Base-by-base conservation (phyloP, 2,797 vertebrate genomes). In the Molossus molossus region DNA sequence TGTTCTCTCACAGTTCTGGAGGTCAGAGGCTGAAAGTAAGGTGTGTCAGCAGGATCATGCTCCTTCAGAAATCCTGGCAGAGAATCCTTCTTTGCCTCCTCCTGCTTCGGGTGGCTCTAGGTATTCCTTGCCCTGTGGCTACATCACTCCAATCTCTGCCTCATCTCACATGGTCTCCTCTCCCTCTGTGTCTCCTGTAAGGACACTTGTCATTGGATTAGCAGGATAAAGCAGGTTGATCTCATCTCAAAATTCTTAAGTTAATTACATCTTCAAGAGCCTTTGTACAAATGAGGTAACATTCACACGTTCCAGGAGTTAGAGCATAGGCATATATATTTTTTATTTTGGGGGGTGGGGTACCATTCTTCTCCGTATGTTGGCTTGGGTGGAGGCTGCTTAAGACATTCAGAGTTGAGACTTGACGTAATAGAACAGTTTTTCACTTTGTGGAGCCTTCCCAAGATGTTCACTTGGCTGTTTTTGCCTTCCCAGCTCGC, bases 1-100 rank as follows among this genome's bases (percentile, higher is more conserved):
- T 81, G 5, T 80, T 90, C 27, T 84, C 21, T 96, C 21, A 82
- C 3, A 37, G 9, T 20, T 96, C 53, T 85, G 14, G 33, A 83
- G 58, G 33, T 12, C 23, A 58, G 21, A 67, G n/a, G 69, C n/a
- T 79, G 14, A 77, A 50, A 40, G 82, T 6, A 53, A 72, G 11
- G 3, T 69, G 12, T 57, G 29, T 55, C 17, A 1, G 21, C 21
- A 48, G 23, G 18, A 40, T 6, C 20, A 2, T 4, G 7, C 9
- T 58, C 2, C 48, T 23, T 75, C 40, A 29, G 20, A 72, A 87
- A 21, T 2, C 27, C 21, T 4, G 18, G 45, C 9, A 25, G 27
- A 55, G 73, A 62, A 37, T 29, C 9, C 3, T 83, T 60, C 23
- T 62, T 58, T 27, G 4, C 40, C 3, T 72, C 21, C 60, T 45